Evolutionary conservation across 2,888 invertebrate genomes (phyloP).

Genomic region (Epinotia brunnichana): DNA sequence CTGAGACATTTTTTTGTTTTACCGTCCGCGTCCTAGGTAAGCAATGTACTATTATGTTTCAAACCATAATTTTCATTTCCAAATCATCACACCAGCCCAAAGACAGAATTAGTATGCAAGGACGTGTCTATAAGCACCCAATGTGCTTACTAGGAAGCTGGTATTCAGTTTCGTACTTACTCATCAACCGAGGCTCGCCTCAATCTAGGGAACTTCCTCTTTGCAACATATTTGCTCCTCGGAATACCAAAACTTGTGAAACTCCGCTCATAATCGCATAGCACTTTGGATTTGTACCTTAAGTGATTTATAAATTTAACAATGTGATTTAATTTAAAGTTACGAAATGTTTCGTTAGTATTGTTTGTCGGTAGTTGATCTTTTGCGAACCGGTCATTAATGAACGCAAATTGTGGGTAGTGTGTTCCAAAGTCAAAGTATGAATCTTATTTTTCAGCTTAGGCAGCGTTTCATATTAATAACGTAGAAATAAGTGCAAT

Average conservation of each 20-base stretch:
- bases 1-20: no score
- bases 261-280: slow-evolving; percentile 63
- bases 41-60: no score
- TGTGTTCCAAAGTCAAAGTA: no score
- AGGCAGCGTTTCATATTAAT: no score
- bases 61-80: background rate
- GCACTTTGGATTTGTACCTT: slow-evolving; percentile 48
- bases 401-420: background rate
- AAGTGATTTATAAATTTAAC: slow-evolving; percentile 22
- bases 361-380: background rate
- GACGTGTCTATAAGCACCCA: slow-evolving; percentile 52
- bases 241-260: slow-evolving; percentile 67
- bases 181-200: slow-evolving; percentile 66
- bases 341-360: background rate
- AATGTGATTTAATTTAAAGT: slow-evolving; percentile 8
- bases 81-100: background rate
- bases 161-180: slow-evolving; percentile 62
- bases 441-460: no score
- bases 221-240: slow-evolving; percentile 64
- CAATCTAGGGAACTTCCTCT: slow-evolving; percentile 73
- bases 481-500: no score
- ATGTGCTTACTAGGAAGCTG: slow-evolving; percentile 58
- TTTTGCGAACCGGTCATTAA: background rate
- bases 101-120: slow-evolving; percentile 45
- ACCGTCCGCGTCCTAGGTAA: no score